Percentiles rank a stretch among this genome's conserved stretches.
Evolutionary conservation across 2,888 invertebrate genomes (phyloP).

Genomic region (Volucella inanis): DNA sequence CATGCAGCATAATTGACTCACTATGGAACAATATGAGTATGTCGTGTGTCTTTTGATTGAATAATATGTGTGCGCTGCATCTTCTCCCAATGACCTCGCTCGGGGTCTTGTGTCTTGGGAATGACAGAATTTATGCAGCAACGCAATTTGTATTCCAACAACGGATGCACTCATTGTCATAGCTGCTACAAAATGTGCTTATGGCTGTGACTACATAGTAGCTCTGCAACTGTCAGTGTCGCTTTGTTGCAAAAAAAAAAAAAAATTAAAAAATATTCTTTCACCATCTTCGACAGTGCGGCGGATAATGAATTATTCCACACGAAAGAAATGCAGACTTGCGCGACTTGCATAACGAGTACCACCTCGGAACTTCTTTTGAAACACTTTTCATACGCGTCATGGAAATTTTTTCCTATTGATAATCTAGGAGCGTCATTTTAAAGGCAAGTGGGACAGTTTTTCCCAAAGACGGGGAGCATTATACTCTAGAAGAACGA

Average conservation of each 20-base stretch:
- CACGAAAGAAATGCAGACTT: conserved; percentile 5
- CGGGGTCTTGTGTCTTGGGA: background rate
- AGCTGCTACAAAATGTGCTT: background rate
- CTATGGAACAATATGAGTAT: conserved; percentile 6
- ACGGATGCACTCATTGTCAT: background rate
- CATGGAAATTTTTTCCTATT: conserved; percentile 1
- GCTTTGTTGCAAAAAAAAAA: background rate
- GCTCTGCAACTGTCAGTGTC: background rate
- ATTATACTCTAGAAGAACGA: too few species aligned
- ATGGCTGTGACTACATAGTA: too few species aligned
- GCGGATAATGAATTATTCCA: conserved; percentile 9
- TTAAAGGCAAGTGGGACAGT: too few species aligned
- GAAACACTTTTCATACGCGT: too few species aligned
- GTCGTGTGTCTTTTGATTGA: conserved; percentile 5
- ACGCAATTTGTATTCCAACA: conserved; percentile 14
- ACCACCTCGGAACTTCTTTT: background rate
- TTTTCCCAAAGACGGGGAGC: too few species aligned
- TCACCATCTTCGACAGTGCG: background rate
- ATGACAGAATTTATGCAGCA: background rate
- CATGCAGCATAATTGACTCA: conserved; percentile 18
- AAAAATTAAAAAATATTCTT: too few species aligned
- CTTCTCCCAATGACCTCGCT: conserved; percentile 12
- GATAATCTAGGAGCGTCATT: background rate
- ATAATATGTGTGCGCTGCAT: conserved; percentile 2
- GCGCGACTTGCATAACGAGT: conserved; percentile 1